phyloP scores from a whole-genome alignment of 1,140 invertebrate genomes.

The Anastrepha ludens region DNA sequence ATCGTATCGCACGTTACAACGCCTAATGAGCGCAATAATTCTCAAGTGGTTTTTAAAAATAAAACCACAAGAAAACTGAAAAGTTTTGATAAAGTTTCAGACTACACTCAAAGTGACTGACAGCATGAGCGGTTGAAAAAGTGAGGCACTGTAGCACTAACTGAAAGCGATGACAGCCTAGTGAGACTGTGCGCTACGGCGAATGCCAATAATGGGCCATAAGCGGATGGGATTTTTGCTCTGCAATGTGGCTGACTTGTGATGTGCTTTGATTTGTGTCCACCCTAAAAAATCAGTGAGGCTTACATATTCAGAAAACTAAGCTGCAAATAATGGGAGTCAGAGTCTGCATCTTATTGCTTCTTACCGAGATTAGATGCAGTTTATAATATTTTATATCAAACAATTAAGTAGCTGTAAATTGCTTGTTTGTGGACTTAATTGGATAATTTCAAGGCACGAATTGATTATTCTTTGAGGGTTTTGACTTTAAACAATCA shows the following conservation, averaged over 20 bases:
- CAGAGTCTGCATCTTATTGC: too few species aligned
- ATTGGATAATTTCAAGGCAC: too few species aligned
- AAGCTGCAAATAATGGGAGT: too few species aligned
- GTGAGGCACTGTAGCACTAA: not conserved
- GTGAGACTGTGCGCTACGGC: not conserved
- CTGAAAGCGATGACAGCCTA: not conserved
- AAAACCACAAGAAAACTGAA: conserved; percentile 11
- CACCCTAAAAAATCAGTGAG: too few species aligned
- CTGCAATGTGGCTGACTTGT: not conserved
- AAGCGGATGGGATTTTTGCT: not conserved
- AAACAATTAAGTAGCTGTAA: too few species aligned
- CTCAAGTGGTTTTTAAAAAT: conserved; percentile 45
- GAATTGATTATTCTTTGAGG: too few species aligned
- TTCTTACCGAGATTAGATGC: too few species aligned
- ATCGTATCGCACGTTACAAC: not conserved
- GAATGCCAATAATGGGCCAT: not conserved
- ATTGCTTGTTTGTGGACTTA: too few species aligned
- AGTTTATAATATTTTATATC: too few species aligned
- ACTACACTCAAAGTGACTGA: not conserved
- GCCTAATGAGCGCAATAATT: conserved; percentile 44
- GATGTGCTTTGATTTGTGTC: too few species aligned
- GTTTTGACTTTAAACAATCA: too few species aligned
- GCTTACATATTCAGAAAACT: too few species aligned
- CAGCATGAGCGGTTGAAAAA: not conserved
- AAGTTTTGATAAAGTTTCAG: not conserved